Conservation (phyloP, 2,888 invertebrate genomes). For the Tetragnatha montana region DNA sequence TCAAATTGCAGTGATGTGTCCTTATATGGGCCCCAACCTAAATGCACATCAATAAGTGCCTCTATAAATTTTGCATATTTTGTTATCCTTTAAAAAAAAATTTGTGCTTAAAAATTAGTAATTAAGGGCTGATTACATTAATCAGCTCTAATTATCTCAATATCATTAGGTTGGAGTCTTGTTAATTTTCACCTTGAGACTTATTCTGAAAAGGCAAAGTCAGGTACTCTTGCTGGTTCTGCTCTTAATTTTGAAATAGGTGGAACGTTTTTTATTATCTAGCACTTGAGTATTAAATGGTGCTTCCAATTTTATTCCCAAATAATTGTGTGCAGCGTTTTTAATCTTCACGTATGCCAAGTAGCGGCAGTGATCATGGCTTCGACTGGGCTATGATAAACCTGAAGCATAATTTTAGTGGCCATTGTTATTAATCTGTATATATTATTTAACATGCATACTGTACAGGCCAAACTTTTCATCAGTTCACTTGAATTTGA, state of each 20-base stretch:
- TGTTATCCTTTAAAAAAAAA: conserved; percentile 21
- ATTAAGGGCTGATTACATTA: conserved; percentile 1
- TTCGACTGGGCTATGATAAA: conserved; percentile 48
- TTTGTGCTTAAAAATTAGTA: conserved; percentile 3
- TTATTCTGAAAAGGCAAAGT: not conserved
- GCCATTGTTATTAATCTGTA: conserved; percentile 68
- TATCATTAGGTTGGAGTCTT: not conserved
- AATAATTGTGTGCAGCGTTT: conserved; percentile 34
- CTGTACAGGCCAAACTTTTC: conserved; percentile 70
- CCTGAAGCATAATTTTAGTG: conserved; percentile 59
- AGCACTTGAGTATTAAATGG: conserved; percentile 49
- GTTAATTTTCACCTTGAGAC: not conserved
- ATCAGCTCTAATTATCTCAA: not conserved
- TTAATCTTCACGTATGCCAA: conserved; percentile 37
- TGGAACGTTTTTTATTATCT: conserved; percentile 27
- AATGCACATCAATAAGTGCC: conserved; percentile 67
- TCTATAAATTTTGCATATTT: conserved; percentile 36
- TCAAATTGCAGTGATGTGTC: conserved; percentile 13
- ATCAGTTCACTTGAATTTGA: conserved; percentile 65
- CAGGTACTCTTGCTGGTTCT: conserved; percentile 17
- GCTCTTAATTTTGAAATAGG: conserved; percentile 35
- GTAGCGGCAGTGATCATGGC: conserved; percentile 47
- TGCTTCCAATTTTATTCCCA: conserved; percentile 57
- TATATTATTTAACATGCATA: conserved; percentile 68
- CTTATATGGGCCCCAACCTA: conserved; percentile 7